phyloP scores from a whole-genome alignment of 2,113 vertebrate genomes.

The Perccottus glenii region DNA sequence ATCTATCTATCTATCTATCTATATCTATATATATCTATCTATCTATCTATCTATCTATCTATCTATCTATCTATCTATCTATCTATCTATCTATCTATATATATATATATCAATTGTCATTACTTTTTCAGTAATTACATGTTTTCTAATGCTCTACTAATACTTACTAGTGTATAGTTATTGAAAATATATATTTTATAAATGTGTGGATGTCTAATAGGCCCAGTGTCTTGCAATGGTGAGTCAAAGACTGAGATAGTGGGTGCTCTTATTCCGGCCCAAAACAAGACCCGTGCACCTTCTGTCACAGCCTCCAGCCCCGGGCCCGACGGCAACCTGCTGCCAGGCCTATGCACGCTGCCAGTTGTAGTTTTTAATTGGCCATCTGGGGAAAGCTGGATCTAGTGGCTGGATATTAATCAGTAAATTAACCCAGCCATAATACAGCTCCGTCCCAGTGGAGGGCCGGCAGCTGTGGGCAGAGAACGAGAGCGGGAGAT shows the following conservation, averaged over 20 bases:
- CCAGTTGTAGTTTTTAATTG: constrained; percentile 99
- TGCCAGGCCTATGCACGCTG: constrained; percentile 90
- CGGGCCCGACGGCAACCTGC: constrained; percentile 91
- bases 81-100: no score
- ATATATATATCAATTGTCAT: no score
- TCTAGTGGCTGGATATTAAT: constrained; percentile 99
- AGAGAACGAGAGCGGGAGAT: constrained; percentile 65
- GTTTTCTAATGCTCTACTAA: no score
- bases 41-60: no score
- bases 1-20: no score
- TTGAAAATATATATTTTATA: not conserved
- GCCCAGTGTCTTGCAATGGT: constrained; percentile 64
- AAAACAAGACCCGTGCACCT: constrained; percentile 81
- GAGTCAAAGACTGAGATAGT: constrained; percentile 80
- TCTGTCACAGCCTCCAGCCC: constrained; percentile 93
- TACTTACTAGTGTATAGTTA: no score
- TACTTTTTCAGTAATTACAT: no score
- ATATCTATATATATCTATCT: no score
- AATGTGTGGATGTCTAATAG: constrained; percentile 1
- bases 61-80: no score
- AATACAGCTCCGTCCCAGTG: constrained; percentile 94
- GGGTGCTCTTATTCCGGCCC: constrained; percentile 66
- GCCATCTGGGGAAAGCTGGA: constrained; percentile 99
- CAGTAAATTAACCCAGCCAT: constrained; percentile 99
- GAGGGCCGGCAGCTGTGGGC: constrained; percentile 85